Evolutionary conservation across 2,888 invertebrate genomes (phyloP).

Genomic region (Drosophila nr. medialis): DNA sequence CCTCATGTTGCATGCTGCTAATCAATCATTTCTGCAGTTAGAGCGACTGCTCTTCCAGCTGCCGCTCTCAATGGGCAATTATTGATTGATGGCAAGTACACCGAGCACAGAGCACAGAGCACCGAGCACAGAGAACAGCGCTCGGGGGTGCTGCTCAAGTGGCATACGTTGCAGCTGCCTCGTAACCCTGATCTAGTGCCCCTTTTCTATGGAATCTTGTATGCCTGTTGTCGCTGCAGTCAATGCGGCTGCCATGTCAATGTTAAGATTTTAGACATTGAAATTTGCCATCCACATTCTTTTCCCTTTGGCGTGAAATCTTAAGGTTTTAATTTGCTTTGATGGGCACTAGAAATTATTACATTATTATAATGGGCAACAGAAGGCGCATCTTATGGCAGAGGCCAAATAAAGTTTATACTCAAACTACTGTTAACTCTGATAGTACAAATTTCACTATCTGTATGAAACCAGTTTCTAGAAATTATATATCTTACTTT

Average conservation of each 20-base stretch:
- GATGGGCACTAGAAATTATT: conserved; percentile 2
- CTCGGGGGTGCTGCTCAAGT: conserved; percentile 56
- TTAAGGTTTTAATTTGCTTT: conserved; percentile 50
- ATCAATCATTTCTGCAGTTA: conserved; percentile 72
- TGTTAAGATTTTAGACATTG: conserved; percentile 81
- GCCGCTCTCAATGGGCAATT: conserved; percentile 80
- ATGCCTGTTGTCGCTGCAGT: conserved; percentile 38
- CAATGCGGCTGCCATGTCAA: conserved; percentile 66
- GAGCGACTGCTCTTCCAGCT: conserved; percentile 67
- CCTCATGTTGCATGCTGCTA: conserved; percentile 79
- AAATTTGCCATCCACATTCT: conserved; percentile 47
- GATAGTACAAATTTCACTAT: not conserved
- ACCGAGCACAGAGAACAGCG: conserved; percentile 58
- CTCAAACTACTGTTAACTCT: not conserved
- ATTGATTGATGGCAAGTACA: conserved; percentile 81
- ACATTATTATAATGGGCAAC: not conserved
- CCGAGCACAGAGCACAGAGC: conserved; percentile 54
- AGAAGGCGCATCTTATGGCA: not conserved
- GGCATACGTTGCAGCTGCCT: conserved; percentile 36
- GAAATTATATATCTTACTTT: not conserved
- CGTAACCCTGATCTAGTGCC: conserved; percentile 80
- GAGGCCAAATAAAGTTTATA: not conserved
- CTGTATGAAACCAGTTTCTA: not conserved
- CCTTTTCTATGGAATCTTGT: conserved; percentile 40
- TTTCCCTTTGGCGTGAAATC: conserved; percentile 29